These are phyloP conservation scores for Anodontia alba DNA, from an alignment of 2,888 invertebrate genomes.

Conservation along the genomic window DNA sequence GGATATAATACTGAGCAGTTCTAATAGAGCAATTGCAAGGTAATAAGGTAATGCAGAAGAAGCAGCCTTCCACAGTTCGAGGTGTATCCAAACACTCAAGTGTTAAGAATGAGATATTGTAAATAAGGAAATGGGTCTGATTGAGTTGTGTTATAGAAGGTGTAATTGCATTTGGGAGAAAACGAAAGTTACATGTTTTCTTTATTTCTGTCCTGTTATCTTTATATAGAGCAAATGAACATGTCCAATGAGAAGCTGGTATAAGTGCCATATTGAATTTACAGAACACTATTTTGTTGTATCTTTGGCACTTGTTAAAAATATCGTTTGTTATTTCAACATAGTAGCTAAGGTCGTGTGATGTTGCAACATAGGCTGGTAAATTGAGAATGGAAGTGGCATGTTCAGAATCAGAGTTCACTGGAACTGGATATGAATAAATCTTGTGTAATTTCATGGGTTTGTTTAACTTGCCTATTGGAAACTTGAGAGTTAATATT, in stretches of 20 bases:
- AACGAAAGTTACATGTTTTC: slow-evolving; percentile 16
- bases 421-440: neutral
- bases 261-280: neutral
- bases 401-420: neutral
- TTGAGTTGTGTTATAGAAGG: slow-evolving; percentile 4
- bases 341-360: neutral
- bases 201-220: neutral
- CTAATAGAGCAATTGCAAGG: neutral
- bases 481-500: slow-evolving; percentile 6
- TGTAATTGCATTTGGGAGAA: slow-evolving; percentile 1
- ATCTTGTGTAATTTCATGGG: neutral
- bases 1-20: neutral
- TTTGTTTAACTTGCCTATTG: neutral
- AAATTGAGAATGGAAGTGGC: neutral
- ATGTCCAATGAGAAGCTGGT: neutral
- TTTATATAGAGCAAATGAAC: neutral
- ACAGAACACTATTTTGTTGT: neutral
- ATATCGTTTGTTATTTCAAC: neutral
- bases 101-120: slow-evolving; percentile 8
- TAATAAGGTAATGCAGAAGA: neutral
- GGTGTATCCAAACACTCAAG: neutral
- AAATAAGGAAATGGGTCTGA: slow-evolving; percentile 21
- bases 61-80: neutral
- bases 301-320: neutral
- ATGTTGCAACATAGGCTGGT: neutral